A percentile compares a stretch with the other conserved stretches of the same genome.
These are phyloP conservation scores for Mormyrus hasselquistii DNA, from an alignment of 2,797 vertebrate genomes.

Conservation along the genomic window DNA sequence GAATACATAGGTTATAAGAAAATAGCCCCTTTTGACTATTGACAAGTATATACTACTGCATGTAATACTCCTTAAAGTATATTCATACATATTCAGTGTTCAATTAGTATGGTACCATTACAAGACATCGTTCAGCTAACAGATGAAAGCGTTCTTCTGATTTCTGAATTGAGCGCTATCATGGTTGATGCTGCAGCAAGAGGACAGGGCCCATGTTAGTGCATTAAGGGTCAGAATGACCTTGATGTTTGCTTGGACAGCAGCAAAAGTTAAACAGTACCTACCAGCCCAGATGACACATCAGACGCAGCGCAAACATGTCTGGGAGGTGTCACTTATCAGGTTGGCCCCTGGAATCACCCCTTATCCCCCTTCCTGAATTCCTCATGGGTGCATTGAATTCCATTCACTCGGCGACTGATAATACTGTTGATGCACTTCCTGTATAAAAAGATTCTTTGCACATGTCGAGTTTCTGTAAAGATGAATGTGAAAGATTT, in stretches of 20 bases:
- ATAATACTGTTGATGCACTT: neutral
- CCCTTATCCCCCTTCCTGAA: neutral
- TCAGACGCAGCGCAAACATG: neutral
- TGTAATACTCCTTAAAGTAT: no score
- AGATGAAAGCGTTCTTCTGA: neutral
- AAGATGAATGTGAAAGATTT: neutral
- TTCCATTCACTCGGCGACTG: neutral
- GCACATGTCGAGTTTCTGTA: neutral
- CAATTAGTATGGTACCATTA: no score
- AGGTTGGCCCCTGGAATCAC: neutral
- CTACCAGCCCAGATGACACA: neutral
- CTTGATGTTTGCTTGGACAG: neutral
- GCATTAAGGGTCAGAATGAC: neutral
- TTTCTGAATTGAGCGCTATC: neutral
- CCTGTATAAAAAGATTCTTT: neutral
- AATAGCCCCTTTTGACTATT: neutral
- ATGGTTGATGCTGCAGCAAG: neutral
- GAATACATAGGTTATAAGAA: neutral
- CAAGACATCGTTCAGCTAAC: neutral
- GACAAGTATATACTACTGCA: neutral
- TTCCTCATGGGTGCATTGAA: neutral
- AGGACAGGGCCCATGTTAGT: neutral
- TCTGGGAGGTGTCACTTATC: neutral
- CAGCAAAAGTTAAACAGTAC: neutral
- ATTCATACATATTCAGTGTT: no score